Evolutionary conservation across 2,797 vertebrate genomes (phyloP), one percentile per base, ranked within the genome.

Genomic region (Sphenodon punctatus): DNA sequence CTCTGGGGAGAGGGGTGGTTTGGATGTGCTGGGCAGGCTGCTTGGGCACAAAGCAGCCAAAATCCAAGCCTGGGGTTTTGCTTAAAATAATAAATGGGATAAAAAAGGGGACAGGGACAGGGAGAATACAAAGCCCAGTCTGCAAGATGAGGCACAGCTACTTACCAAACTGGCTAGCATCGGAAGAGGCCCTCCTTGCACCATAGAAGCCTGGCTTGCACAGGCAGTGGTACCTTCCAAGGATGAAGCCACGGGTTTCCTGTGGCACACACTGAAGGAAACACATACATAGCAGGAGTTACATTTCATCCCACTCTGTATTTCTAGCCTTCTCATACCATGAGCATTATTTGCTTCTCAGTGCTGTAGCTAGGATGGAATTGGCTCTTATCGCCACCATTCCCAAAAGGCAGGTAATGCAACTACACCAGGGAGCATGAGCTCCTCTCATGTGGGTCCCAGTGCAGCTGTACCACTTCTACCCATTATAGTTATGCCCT

Each of bases 121-220:
- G 27, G 17, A 32, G 12, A 10, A 20, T 17, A 19, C 49, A 8
- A 17, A 36, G 49, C n/a, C 10, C 20, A 20, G 38, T 27, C 34
- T 7, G 17, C 49, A 22, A 36, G 36, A 7, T 19, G 36, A 67
- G 45, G 34, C n/a, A 25, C 23, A 48, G 1, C n/a, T 68, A 88
- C 88, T 67, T 79, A 77, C 82, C 87, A 73, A 72, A 42, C 86
- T n/a, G 2, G 58, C 65, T 71, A 41, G 45, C 3, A 3, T 46
- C 74, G 59, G 41, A 17, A 30, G 61, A 74, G 1, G 27, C 68
- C 67, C 32, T 84, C 0, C 67, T 32, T 20, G 69, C 41, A 45
- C 96, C 92, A 8, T 98, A 99, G 93, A 96, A 99, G 38, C 98
- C 98, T 3, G 97, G 96, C 86, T 92, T 97, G 92, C 98, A 99